Conservation (phyloP, 1,140 invertebrate species). For the Ridgeia piscesae region DNA sequence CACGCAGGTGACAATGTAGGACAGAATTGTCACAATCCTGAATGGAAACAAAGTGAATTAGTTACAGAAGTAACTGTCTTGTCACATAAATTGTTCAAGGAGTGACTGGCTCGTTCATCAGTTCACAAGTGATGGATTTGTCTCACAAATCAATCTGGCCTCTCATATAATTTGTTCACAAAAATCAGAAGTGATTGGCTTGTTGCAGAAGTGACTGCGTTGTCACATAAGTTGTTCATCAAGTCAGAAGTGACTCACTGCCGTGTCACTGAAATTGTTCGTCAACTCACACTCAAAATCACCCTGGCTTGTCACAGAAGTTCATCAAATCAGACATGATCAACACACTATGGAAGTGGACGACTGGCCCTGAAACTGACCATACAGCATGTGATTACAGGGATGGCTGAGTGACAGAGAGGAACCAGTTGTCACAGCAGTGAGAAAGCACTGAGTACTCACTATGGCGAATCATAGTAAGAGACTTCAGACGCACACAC, state of each 20-base stretch:
- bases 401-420: neutral
- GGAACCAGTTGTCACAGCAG: neutral
- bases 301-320: no score
- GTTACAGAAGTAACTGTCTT: neutral
- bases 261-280: no score
- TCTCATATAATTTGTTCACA: no score
- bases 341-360: no score
- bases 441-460: neutral
- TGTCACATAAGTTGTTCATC: neutral
- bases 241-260: neutral
- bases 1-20: neutral
- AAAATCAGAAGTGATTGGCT: neutral
- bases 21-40: neutral
- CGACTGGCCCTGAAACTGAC: no score
- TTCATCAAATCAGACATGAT: no score
- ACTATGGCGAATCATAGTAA: neutral
- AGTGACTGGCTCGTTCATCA: no score
- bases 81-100: no score
- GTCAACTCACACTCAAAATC: no score
- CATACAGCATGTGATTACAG: no score
- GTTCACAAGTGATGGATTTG: no score
- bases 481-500: neutral
- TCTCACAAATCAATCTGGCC: no score
- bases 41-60: neutral
- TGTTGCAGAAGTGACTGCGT: neutral